phyloP scores from a whole-genome alignment of 2,113 vertebrate species.

The Danio rerio region GRCz12tu NC_133177.1:12871001-12871500 shows the following conservation, averaged over 20 bases:
- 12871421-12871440: neutral
- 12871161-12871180: neutral
- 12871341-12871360: neutral
- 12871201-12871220: neutral
- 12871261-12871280: neutral
- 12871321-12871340: neutral
- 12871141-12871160: neutral
- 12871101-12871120: neutral
- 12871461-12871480: neutral
- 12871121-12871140: neutral
- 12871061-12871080: neutral
- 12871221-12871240: neutral
- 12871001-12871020: constrained; percentile 38
- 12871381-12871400: neutral
- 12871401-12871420: neutral
- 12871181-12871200: neutral
- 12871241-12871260: neutral
- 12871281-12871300: neutral
- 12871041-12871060: constrained; percentile 19
- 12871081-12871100: constrained; percentile 11
- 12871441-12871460: neutral
- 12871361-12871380: neutral
- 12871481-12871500: neutral
- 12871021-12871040: neutral
- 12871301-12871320: neutral